Conservation (phyloP, 2,888 invertebrate genomes). For the Brachycybe producta region DNA sequence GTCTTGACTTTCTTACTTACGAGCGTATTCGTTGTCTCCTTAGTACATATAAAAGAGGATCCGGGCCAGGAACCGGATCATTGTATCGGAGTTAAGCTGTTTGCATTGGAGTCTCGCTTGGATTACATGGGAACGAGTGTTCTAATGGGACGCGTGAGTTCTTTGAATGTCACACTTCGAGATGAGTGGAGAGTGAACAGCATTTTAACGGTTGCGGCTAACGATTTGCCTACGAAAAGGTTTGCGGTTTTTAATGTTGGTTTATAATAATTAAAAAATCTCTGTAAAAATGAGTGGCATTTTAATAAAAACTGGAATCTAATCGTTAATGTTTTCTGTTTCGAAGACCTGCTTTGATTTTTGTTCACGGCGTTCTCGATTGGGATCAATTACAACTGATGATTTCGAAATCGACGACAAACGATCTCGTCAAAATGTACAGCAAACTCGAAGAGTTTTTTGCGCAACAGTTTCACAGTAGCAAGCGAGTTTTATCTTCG, state of each 20-base stretch:
- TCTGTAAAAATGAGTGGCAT: not conserved
- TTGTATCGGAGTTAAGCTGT: constrained; percentile 63
- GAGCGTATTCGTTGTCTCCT: not conserved
- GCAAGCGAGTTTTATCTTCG: constrained; percentile 74
- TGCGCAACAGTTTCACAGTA: constrained; percentile 91
- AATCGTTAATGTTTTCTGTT: not conserved
- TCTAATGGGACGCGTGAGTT: constrained; percentile 75
- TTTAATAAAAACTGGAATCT: not conserved
- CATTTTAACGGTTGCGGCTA: constrained; percentile 32
- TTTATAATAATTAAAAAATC: constrained; percentile 1
- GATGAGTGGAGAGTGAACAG: constrained; percentile 70
- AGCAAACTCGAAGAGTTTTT: constrained; percentile 95
- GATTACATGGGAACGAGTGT: constrained; percentile 99
- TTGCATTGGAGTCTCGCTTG: constrained; percentile 74
- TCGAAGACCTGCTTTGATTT: constrained; percentile 66
- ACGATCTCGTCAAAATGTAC: constrained; percentile 92
- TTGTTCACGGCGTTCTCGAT: constrained; percentile 77
- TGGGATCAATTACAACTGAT: constrained; percentile 96
- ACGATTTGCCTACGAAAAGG: constrained; percentile 47
- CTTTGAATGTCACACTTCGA: constrained; percentile 60
- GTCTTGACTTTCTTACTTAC: too few species aligned
- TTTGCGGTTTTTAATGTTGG: constrained; percentile 26
- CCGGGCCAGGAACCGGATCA: constrained; percentile 81
- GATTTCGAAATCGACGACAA: constrained; percentile 92
- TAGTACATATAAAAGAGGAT: constrained; percentile 79